These are phyloP conservation scores for Matsumyia berberina DNA, from an alignment of 2,888 invertebrate genomes.

Conservation along the genomic window DNA sequence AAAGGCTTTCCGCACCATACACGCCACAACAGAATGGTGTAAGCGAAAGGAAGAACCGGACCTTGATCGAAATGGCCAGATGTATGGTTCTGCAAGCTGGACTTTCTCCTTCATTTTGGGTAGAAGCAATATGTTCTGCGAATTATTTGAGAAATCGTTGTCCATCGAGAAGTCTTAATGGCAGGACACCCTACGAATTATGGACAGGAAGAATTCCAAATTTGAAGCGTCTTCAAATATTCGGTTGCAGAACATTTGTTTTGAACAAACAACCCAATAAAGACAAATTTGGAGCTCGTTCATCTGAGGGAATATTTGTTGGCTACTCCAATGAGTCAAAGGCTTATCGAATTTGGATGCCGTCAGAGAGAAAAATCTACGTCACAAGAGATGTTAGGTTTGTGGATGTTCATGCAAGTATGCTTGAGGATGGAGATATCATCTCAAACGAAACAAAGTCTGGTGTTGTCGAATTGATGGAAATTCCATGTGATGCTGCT, in stretches of 20 bases:
- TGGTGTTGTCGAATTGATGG: background rate
- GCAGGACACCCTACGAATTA: too few relatives aligned
- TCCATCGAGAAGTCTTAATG: too few relatives aligned
- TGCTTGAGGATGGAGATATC: background rate
- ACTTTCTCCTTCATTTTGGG: too few relatives aligned
- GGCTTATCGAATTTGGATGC: slow-evolving; percentile 27
- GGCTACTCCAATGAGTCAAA: slow-evolving; percentile 32
- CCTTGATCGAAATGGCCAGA: slow-evolving; percentile 20
- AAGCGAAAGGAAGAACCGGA: slow-evolving; percentile 25
- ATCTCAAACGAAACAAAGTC: background rate
- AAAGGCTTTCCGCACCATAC: slow-evolving; percentile 7
- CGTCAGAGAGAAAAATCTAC: slow-evolving; percentile 1
- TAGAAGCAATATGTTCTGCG: too few relatives aligned
- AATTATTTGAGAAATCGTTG: too few relatives aligned
- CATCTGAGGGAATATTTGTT: slow-evolving; percentile 8
- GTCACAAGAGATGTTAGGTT: slow-evolving; percentile 38
- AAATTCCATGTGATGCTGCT: background rate
- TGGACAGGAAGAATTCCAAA: too few relatives aligned
- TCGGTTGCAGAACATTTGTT: slow-evolving; percentile 22
- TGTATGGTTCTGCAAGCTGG: too few relatives aligned
- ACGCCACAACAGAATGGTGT: slow-evolving; percentile 25
- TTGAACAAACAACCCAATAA: slow-evolving; percentile 30
- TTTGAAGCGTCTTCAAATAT: too few relatives aligned
- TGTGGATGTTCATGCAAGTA: background rate
- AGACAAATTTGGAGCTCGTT: slow-evolving; percentile 22